Evolutionary conservation across 2,888 invertebrate genomes (phyloP).

Genomic region (Mesochorus sp.): DNA sequence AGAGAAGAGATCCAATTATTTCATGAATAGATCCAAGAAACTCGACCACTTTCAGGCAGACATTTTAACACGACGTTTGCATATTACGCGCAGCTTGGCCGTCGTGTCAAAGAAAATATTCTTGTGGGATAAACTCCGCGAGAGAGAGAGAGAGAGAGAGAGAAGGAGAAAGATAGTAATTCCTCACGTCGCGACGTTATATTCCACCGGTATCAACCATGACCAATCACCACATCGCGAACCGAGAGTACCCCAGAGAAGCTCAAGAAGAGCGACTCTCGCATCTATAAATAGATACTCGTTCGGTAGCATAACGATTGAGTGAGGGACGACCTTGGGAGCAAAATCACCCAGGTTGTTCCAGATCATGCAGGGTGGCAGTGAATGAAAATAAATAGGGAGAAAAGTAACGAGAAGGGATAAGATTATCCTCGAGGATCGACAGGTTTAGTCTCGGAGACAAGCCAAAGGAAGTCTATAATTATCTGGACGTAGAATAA

Average conservation of each 20-base stretch:
- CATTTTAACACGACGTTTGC: conserved; percentile 31
- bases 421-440: conserved; percentile 13
- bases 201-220: not conserved
- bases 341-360: conserved; percentile 52
- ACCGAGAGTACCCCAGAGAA: conserved; percentile 22
- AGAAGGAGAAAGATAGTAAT: conserved; percentile 30
- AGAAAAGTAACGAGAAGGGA: not conserved
- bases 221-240: conserved; percentile 23
- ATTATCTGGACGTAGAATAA: conserved; percentile 26
- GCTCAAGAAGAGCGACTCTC: conserved; percentile 40
- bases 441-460: conserved; percentile 8
- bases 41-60: not conserved
- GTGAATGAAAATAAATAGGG: conserved; percentile 17
- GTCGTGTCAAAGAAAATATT: conserved; percentile 14
- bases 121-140: conserved; percentile 9
- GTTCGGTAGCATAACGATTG: conserved; percentile 4
- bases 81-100: conserved; percentile 6
- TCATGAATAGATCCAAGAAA: conserved; percentile 18
- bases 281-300: conserved; percentile 62
- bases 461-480: conserved; percentile 19
- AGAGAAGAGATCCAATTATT: conserved; percentile 49
- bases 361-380: conserved; percentile 37
- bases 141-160: conserved; percentile 2
- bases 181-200: conserved; percentile 25
- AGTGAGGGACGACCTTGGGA: conserved; percentile 54